Percentiles rank a stretch among this genome's conserved stretches.
These are phyloP conservation scores for Dysdera silvatica DNA, from an alignment of 1,140 invertebrate genomes.

Conservation along the genomic window DNA sequence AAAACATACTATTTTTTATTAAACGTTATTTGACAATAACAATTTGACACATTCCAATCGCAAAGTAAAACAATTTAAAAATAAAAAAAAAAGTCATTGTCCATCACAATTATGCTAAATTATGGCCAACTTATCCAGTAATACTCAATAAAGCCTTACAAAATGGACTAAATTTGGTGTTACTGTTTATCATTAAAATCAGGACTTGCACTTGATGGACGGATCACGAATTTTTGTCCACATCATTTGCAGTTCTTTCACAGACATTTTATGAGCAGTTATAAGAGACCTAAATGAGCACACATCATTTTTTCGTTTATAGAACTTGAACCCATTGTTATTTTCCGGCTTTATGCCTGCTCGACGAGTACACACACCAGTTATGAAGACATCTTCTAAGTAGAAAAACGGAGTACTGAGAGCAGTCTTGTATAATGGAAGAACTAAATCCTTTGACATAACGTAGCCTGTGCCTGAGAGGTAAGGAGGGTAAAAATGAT, in stretches of 20 bases:
- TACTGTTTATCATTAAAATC: too few species aligned
- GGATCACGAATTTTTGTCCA: conserved; percentile 23
- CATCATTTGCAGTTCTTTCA: conserved; percentile 22
- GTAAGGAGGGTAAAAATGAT: conserved; percentile 67
- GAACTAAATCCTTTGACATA: conserved; percentile 54
- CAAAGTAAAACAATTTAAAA: too few species aligned
- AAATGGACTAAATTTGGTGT: too few species aligned
- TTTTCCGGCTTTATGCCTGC: conserved; percentile 23
- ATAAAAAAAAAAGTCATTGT: too few species aligned
- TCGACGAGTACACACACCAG: conserved; percentile 37
- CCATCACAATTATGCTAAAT: too few species aligned
- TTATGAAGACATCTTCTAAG: conserved; percentile 48
- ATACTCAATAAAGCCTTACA: too few species aligned
- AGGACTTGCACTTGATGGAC: conserved; percentile 28
- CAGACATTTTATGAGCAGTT: conserved; percentile 29
- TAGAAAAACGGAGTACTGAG: conserved; percentile 40
- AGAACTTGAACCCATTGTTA: conserved; percentile 32
- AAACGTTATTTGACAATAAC: too few species aligned
- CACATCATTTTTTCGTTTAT: conserved; percentile 29
- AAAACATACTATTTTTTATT: too few species aligned
- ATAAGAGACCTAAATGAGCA: conserved; percentile 29
- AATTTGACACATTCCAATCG: too few species aligned
- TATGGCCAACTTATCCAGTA: too few species aligned
- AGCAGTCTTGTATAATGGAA: conserved; percentile 31
- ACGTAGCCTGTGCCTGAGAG: conserved; percentile 76